phyloP scores from a whole-genome alignment of 1,140 invertebrate genomes.

The Bombus superbus region DNA sequence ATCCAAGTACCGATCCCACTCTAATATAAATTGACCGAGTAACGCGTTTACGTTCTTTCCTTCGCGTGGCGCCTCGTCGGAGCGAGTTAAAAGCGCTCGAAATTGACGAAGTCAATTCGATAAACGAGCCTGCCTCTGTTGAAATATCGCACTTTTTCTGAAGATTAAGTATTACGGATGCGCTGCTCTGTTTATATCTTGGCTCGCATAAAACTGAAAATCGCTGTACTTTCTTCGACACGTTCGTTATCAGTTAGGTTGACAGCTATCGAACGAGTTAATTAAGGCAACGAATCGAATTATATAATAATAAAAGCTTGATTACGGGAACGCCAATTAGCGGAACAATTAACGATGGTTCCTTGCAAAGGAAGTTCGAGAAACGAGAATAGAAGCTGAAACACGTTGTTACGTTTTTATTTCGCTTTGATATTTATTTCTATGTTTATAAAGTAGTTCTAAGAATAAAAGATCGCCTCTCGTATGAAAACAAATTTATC shows the following conservation, averaged over 20 bases:
- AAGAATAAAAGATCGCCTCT: too few species aligned
- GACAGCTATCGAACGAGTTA: too few species aligned
- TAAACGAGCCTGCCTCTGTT: not conserved
- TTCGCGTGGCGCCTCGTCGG: not conserved
- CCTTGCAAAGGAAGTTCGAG: not conserved
- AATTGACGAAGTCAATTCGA: not conserved
- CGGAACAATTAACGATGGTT: not conserved
- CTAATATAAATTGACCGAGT: not conserved
- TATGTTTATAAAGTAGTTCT: too few species aligned
- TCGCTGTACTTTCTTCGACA: too few species aligned
- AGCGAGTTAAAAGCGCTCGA: not conserved
- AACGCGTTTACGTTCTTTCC: not conserved
- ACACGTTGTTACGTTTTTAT: not conserved
- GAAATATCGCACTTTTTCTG: not conserved
- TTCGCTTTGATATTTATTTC: not conserved
- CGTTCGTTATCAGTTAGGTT: too few species aligned
- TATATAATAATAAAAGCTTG: too few species aligned
- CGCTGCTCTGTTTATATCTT: not conserved
- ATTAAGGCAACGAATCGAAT: too few species aligned
- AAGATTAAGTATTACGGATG: not conserved
- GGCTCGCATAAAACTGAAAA: too few species aligned
- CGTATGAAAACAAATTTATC: too few species aligned
- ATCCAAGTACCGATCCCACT: not conserved
- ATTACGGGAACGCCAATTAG: not conserved
- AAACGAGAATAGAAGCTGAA: not conserved